These are phyloP conservation scores for Lordiphosa clarofinis DNA, from an alignment of 1,140 invertebrate genomes.

Conservation along the genomic window DNA sequence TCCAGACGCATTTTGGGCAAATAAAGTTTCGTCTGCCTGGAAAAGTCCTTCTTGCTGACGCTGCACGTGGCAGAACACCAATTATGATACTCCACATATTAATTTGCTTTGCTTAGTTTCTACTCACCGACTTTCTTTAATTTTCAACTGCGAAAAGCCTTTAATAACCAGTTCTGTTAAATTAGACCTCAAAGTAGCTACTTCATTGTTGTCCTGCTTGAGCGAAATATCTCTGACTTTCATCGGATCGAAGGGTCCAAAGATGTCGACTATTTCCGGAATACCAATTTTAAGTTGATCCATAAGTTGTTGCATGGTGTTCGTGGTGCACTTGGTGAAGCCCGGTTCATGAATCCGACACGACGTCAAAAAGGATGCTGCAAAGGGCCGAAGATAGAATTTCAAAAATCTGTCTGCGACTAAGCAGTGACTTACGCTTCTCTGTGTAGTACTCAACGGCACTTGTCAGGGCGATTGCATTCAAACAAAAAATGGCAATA, in stretches of 20 bases:
- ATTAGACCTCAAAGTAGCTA: conserved; percentile 84
- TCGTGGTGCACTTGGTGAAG: conserved; percentile 83
- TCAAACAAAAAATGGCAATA: conserved; percentile 27
- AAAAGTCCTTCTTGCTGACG: conserved; percentile 84
- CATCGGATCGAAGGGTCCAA: conserved; percentile 64
- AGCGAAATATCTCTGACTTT: conserved; percentile 51
- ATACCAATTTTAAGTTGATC: conserved; percentile 81
- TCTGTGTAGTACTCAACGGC: conserved; percentile 55
- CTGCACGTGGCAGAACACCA: conserved; percentile 50
- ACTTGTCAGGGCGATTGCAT: conserved; percentile 15
- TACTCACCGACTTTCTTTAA: conserved; percentile 81
- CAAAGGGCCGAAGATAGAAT: conserved; percentile 33
- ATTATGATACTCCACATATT: not conserved
- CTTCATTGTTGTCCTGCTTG: conserved; percentile 81
- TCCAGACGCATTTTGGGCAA: conserved; percentile 85
- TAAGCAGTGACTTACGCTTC: conserved; percentile 54
- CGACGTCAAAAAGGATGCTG: conserved; percentile 83
- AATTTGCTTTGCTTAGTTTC: not conserved
- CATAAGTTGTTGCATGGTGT: conserved; percentile 83
- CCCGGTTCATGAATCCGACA: conserved; percentile 83
- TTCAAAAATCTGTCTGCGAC: not conserved
- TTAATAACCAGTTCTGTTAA: conserved; percentile 82
- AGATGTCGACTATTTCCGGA: conserved; percentile 48
- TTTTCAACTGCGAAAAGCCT: conserved; percentile 82
- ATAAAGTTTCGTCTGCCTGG: conserved; percentile 83